Evolutionary conservation across 2,888 invertebrate genomes (phyloP).

Genomic region (Limnephilus auricula): DNA sequence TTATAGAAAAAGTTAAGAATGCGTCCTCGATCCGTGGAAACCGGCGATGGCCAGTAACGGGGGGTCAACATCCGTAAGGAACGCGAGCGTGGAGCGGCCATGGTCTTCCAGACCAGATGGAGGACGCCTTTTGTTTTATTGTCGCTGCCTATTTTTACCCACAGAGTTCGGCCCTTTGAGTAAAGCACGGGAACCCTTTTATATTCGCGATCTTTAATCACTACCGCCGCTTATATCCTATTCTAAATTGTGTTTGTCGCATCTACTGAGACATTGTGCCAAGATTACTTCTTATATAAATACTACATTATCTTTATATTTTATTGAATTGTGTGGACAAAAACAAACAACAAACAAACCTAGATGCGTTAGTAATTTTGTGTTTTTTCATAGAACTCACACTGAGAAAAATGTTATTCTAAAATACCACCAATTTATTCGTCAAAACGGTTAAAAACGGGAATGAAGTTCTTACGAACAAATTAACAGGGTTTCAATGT

Average conservation of each 20-base stretch:
- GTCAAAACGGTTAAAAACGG: too few relatives aligned
- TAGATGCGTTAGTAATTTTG: too few relatives aligned
- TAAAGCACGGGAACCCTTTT: constrained; percentile 22
- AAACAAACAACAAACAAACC: neutral
- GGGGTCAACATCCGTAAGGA: constrained; percentile 22
- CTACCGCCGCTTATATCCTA: neutral
- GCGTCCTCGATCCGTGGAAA: constrained; percentile 30
- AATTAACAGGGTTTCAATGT: too few relatives aligned
- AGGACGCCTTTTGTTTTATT: constrained; percentile 14
- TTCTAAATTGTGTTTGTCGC: neutral
- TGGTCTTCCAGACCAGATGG: neutral
- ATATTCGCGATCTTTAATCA: neutral
- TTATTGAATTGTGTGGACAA: neutral
- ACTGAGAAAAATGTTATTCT: too few relatives aligned
- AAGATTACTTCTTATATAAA: neutral
- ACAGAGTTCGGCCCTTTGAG: neutral
- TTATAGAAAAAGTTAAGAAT: constrained; percentile 45
- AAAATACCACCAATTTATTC: too few relatives aligned
- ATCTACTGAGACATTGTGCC: neutral
- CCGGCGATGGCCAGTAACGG: neutral
- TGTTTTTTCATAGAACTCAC: too few relatives aligned
- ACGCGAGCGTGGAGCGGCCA: constrained; percentile 44
- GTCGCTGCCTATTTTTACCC: constrained; percentile 5
- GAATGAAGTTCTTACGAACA: too few relatives aligned
- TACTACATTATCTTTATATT: neutral